Evolutionary conservation across 1,140 invertebrate genomes (phyloP).

Genomic region (Thalassaphorura encarpata): DNA sequence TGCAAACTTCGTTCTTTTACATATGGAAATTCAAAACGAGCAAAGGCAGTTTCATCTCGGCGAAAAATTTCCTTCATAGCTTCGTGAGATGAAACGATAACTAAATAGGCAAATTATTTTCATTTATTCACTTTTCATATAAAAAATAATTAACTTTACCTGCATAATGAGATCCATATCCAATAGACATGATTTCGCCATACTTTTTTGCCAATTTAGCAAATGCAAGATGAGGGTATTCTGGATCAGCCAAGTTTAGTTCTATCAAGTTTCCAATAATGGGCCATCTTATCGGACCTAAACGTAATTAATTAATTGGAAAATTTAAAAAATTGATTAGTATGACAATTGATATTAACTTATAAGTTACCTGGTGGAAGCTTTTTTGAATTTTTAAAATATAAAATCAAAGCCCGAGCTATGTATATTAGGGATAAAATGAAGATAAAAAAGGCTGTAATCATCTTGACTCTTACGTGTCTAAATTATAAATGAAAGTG

Average conservation of each 20-base stretch:
- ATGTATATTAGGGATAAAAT: too few species aligned
- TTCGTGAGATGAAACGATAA: not conserved
- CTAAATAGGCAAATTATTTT: not conserved
- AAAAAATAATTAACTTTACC: not conserved
- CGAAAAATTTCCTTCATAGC: not conserved
- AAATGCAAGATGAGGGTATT: slow-evolving; percentile 1
- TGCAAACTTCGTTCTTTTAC: not conserved
- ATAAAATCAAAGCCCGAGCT: too few species aligned
- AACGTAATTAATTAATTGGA: too few species aligned
- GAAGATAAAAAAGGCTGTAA: too few species aligned
- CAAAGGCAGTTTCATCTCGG: not conserved
- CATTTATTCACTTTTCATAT: not conserved
- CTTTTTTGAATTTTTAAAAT: too few species aligned
- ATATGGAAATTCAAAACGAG: not conserved
- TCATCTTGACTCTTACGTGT: too few species aligned
- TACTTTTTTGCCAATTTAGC: slow-evolving; percentile 9
- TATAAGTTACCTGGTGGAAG: too few species aligned
- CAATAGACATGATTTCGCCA: slow-evolving; percentile 3
- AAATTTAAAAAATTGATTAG: too few species aligned
- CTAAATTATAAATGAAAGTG: too few species aligned
- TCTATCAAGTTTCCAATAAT: not conserved
- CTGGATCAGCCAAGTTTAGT: not conserved
- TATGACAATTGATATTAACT: too few species aligned
- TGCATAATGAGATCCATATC: not conserved
- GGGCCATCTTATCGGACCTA: slow-evolving; percentile 4